Base-by-base conservation (phyloP, 2,797 vertebrate species). In the Okamejei kenojei region DNA sequence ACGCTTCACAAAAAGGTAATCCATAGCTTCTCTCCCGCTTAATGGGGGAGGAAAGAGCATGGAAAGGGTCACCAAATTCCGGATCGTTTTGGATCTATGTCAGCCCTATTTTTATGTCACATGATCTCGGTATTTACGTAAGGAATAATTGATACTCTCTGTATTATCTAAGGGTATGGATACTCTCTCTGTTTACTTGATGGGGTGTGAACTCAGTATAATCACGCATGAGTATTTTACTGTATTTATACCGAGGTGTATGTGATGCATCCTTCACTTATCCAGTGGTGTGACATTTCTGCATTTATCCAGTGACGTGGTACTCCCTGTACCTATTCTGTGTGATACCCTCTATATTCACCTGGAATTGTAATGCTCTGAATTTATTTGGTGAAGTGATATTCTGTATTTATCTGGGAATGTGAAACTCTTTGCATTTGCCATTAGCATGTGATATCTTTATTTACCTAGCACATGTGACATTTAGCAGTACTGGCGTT, bases 1-100 rank as follows among this genome's bases (percentile, higher is more conserved):
- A 99, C 54, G 93, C 96, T 0, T 99, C 99, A 93, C 99, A 99
- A 94, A 98, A 96, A 97, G 98, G 98, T 97, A 94, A 86, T 93
- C 93, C 54, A 17, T 0, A 0, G 93, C 68, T 61, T 93, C 23
- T 45, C 7, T 54, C 19, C 79, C 79, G 19, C 17, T 23, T 45
- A 81, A 81, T 45, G 19, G 0, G 19, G 38, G 7, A 21, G 45
- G 79, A 23, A 19, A 79, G 32, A 32, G 11, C 78, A 79, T 3
- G 78, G 78, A 79, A 15, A 32, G 5, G 38, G 15, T 35, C 32
- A 79, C 19, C 35, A 81, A 82, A 82, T 82, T 82, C 45, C 8
- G 58, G 19, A 82, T 8, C 5, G 80, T 7, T 29, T 82, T 2
- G 23, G 19, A 82, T 61, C 26, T 9, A 81, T 45, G 79, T 81